Evolutionary conservation across 2,797 vertebrate genomes (phyloP), one percentile per base, ranked within the genome.

Genomic region (Triplophysa bombifrons): DNA sequence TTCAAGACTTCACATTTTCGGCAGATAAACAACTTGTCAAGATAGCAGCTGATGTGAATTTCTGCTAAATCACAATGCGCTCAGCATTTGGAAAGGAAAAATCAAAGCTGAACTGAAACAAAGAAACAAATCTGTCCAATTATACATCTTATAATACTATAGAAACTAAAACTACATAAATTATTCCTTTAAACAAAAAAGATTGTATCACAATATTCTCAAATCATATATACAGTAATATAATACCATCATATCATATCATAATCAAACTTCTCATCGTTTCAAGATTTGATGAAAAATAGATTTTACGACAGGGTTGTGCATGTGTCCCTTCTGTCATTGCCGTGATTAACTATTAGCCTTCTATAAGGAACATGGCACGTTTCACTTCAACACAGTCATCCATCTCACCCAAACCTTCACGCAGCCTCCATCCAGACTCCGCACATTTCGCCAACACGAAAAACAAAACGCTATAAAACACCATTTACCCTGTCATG

Each of bases 401-500:
- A 7, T 30, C 41, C 27, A 55, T 84, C 55, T 50, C 60, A 48
- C 58, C 67, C 20, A 72, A 72, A 16, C 58, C 34, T 72, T 46
- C 68, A 71, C 2, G 3, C 44, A 64, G 50, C 22, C 69, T 72
- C 38, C 13, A 1, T 70, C 44, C 66, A 1, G 51, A 55, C 30
- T 25, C 17, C 8, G 1, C 0, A 7, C 11, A 74, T 58, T 56
- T 72, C 48, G 68, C 48, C 30, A 46, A 58, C 48, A 22, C 30
- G 27, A 19, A 76, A 34, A 27, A 61, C 19, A 19, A 72, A 65
- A 61, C 64, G 30, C 74, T 78, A 73, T 74, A 64, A 72, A 83
- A 81, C 79, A 83, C 63, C 72, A 60, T 81, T 78, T 72, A 76
- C 81, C 76, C 84, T 91, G 86, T 91, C 85, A 89, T 94, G 91